Conservation (phyloP, 2,797 vertebrate species). For the Ispidina lecontei region DNA sequence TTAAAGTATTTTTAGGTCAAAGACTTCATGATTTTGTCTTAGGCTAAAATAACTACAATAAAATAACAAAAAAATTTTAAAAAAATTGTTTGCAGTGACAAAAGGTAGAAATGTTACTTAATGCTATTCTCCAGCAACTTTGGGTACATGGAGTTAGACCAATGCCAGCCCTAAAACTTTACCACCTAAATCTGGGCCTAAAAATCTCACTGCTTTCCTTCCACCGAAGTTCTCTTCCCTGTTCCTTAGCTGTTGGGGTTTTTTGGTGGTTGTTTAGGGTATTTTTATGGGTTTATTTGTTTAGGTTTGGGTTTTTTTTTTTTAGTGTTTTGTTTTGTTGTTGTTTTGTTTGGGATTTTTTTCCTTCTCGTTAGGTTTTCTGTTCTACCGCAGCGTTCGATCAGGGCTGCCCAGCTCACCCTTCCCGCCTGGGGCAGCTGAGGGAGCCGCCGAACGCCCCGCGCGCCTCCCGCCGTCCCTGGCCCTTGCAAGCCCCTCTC, state of each 20-base stretch:
- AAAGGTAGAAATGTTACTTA: not conserved
- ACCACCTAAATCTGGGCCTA: not conserved
- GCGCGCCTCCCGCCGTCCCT: accelerated
- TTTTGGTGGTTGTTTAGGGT: no score
- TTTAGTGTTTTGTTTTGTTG: not conserved
- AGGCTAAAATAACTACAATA: not conserved
- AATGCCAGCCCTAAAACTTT: not conserved
- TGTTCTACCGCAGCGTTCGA: not conserved
- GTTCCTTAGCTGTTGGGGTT: not conserved
- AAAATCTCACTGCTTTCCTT: not conserved
- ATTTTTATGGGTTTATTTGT: no score
- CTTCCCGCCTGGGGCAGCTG: no score
- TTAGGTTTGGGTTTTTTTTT: no score
- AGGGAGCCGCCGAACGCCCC: not conserved
- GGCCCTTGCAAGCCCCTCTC: not conserved
- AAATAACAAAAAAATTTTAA: no score
- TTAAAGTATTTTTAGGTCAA: not conserved
- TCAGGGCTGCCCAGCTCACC: no score
- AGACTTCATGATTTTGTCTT: not conserved
- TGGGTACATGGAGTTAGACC: not conserved
- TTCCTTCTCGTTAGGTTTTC: not conserved
- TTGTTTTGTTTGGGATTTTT: no score
- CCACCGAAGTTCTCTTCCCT: not conserved
- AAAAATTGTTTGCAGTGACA: not conserved
- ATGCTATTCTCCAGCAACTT: not conserved